phyloP scores from a whole-genome alignment of 2,113 vertebrate species.

The Chaenogobius annularis region DNA sequence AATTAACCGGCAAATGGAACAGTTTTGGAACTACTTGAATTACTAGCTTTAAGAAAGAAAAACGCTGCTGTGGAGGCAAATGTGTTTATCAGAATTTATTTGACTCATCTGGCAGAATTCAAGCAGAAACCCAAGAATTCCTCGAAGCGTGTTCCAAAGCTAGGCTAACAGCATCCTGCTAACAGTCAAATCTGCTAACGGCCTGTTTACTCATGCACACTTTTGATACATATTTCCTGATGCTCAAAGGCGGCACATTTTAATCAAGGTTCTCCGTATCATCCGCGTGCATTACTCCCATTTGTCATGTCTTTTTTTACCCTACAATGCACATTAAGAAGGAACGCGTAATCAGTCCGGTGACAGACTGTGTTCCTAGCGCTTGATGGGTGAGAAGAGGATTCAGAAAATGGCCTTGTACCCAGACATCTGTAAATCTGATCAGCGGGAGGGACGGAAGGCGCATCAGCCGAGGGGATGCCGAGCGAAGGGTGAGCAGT shows the following conservation, averaged over 20 bases:
- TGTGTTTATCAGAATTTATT: background rate
- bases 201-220: constrained; percentile 69
- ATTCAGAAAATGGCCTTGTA: constrained; percentile 68
- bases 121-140: background rate
- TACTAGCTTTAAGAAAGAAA: background rate
- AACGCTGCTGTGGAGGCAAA: background rate
- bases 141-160: constrained; percentile 34
- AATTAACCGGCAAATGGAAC: no score
- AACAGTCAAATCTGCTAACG: constrained; percentile 58
- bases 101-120: background rate
- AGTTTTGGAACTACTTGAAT: background rate
- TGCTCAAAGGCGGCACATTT: constrained; percentile 70
- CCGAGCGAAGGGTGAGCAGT: constrained; percentile 42
- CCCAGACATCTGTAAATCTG: constrained; percentile 60
- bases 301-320: constrained; percentile 42
- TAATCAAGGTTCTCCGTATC: constrained; percentile 72
- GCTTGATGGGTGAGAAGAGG: constrained; percentile 78
- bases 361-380: constrained; percentile 77
- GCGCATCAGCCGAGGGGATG: constrained; percentile 49
- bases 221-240: constrained; percentile 73
- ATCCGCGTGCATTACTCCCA: constrained; percentile 17
- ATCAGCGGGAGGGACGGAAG: constrained; percentile 43
- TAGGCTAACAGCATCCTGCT: constrained; percentile 14
- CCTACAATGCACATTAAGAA: constrained; percentile 65
- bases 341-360: constrained; percentile 71